A percentile compares a stretch with the other conserved stretches of the same genome.
Evolutionary conservation across 1,140 invertebrate genomes (phyloP).

Genomic region (Danaus melanippus): DNA sequence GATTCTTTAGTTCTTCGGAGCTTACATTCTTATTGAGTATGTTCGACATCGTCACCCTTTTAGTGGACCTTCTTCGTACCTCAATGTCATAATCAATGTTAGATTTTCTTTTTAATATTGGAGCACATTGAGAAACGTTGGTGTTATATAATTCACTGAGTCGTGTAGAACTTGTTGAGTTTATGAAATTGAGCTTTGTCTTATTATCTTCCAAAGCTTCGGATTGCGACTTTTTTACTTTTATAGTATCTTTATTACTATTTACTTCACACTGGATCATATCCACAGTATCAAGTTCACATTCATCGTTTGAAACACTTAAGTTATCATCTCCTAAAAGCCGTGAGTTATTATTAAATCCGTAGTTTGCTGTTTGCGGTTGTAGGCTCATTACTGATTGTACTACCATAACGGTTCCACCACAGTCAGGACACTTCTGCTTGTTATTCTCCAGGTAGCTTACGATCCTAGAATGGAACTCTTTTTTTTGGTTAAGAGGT

Average conservation of each 20-base stretch:
- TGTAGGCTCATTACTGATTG: slow-evolving; percentile 39
- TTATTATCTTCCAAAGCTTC: not conserved
- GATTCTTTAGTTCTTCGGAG: slow-evolving; percentile 21
- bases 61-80: slow-evolving; percentile 27
- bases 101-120: slow-evolving; percentile 39
- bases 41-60: slow-evolving; percentile 47
- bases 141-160: slow-evolving; percentile 9
- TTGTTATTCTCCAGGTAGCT: slow-evolving; percentile 63
- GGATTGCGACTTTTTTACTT: too few species aligned
- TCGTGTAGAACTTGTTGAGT: too few species aligned
- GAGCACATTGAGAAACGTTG: slow-evolving; percentile 16
- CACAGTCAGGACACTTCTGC: slow-evolving; percentile 62
- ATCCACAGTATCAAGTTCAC: slow-evolving; percentile 1
- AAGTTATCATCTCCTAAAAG: too few species aligned
- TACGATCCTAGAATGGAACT: slow-evolving; percentile 68
- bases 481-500: slow-evolving; percentile 69
- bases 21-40: slow-evolving; percentile 29
- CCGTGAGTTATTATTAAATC: too few species aligned
- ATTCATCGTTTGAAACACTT: not conserved
- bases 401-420: slow-evolving; percentile 53
- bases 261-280: too few species aligned
- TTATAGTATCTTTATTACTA: too few species aligned
- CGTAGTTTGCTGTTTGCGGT: slow-evolving; percentile 2
- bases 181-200: not conserved
- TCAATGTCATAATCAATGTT: slow-evolving; percentile 14